phyloP scores from a whole-genome alignment of 2,888 invertebrate species.

The Diarsia brunnea region DNA sequence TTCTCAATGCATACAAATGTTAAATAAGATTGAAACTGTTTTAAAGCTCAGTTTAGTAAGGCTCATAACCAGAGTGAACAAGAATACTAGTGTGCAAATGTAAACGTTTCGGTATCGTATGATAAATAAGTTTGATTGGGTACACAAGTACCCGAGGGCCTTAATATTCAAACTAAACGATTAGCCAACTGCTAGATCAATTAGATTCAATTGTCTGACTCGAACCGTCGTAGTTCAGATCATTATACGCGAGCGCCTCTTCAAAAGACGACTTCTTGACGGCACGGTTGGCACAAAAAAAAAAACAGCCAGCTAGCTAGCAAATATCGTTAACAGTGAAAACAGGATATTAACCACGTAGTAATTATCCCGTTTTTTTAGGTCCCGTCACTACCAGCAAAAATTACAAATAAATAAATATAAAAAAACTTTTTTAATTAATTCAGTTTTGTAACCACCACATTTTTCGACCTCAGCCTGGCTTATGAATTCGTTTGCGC shows the following conservation, averaged over 20 bases:
- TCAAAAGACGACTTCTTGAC: neutral
- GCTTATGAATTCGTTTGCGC: neutral
- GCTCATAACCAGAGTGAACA: neutral
- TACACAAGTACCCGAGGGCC: neutral
- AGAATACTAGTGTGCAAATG: neutral
- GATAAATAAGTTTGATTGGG: neutral
- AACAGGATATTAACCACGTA: no score
- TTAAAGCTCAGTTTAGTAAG: neutral
- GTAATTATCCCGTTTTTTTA: no score
- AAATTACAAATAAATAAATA: no score
- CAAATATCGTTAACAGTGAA: no score
- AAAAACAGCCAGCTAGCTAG: neutral
- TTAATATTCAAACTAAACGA: neutral
- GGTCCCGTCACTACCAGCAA: no score
- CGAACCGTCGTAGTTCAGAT: no score
- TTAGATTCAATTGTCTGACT: neutral
- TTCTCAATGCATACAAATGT: conserved; percentile 25
- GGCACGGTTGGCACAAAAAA: no score
- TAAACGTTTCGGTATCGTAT: neutral
- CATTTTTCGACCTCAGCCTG: neutral
- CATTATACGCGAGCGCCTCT: neutral
- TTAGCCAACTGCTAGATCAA: neutral
- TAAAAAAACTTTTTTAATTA: no score
- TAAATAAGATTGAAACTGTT: no score
- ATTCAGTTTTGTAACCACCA: no score